Percentiles rank a stretch among this genome's conserved stretches.
Evolutionary conservation across 92 coral and sea anemone species (phyloP).

Genomic region (Zoanthus sociatus): DNA sequence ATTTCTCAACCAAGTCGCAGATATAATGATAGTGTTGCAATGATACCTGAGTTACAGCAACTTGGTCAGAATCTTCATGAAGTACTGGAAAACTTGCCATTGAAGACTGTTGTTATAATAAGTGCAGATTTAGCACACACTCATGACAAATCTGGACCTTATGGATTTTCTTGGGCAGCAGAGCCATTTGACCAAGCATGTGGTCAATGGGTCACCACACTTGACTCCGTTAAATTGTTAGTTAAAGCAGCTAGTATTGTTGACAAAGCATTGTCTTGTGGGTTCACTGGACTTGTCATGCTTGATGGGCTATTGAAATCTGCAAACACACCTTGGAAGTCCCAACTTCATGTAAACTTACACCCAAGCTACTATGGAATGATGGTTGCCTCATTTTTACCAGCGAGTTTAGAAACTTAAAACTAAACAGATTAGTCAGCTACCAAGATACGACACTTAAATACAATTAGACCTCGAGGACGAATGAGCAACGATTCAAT

Average conservation of each 20-base stretch:
- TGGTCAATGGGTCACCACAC: conserved; percentile 69
- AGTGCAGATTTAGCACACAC: conserved; percentile 85
- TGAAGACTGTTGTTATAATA: conserved; percentile 64
- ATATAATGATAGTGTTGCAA: conserved; percentile 69
- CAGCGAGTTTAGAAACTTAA: not conserved
- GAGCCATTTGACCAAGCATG: conserved; percentile 83
- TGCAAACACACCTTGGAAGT: conserved; percentile 47
- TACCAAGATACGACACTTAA: too few relatives aligned
- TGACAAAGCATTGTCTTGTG: conserved; percentile 78
- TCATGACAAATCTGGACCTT: conserved; percentile 77
- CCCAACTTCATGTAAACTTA: conserved; percentile 64
- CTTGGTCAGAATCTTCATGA: conserved; percentile 61
- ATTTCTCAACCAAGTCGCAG: conserved; percentile 90
- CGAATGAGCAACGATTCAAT: too few relatives aligned
- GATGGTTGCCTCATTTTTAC: conserved; percentile 80
- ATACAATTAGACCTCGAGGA: too few relatives aligned
- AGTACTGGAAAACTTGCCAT: conserved; percentile 37
- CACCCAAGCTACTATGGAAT: conserved; percentile 89
- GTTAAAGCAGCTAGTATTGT: conserved; percentile 71
- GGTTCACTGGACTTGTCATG: conserved; percentile 80
- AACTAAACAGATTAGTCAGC: not conserved
- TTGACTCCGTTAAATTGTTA: conserved; percentile 53
- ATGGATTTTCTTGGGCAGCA: conserved; percentile 81
- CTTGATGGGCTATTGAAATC: conserved; percentile 77
- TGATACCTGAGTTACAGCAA: conserved; percentile 75